A percentile compares a stretch with the other conserved stretches of the same genome.
Conservation (phyloP, 2,113 vertebrate genomes). For the Oncorhynchus kisutch region DNA sequence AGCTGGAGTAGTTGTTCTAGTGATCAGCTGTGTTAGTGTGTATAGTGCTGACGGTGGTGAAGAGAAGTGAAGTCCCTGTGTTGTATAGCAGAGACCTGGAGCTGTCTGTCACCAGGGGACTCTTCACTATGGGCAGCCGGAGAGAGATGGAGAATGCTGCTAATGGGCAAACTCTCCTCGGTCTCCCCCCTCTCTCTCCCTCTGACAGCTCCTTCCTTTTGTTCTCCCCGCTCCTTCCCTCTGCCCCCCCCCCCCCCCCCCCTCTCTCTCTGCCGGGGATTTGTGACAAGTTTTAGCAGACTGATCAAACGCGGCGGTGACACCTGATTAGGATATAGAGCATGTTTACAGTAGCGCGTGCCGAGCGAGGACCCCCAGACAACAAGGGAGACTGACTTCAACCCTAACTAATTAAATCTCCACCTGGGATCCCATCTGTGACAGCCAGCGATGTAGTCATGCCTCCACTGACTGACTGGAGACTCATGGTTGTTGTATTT, state of each 20-base stretch:
- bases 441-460: slow-evolving; percentile 66
- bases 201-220: slow-evolving; percentile 88
- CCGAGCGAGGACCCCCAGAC: slow-evolving; percentile 77
- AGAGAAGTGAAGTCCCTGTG: slow-evolving; percentile 54
- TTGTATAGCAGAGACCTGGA: slow-evolving; percentile 73
- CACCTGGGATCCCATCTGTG: slow-evolving; percentile 84
- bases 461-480: slow-evolving; percentile 50
- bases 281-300: slow-evolving; percentile 87
- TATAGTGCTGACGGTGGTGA: slow-evolving; percentile 62
- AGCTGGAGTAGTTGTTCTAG: slow-evolving; percentile 16
- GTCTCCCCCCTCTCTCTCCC: slow-evolving; percentile 77
- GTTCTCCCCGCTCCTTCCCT: slow-evolving; percentile 71
- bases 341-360: slow-evolving; percentile 90
- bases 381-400: slow-evolving; percentile 82
- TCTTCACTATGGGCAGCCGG: slow-evolving; percentile 70
- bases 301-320: slow-evolving; percentile 93
- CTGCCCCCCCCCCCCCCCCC: slow-evolving; percentile 74
- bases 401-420: slow-evolving; percentile 94
- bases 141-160: slow-evolving; percentile 70
- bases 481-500: slow-evolving; percentile 68
- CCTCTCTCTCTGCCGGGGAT: slow-evolving; percentile 80
- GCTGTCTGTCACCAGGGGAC: slow-evolving; percentile 63
- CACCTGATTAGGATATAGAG: slow-evolving; percentile 90
- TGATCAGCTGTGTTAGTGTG: slow-evolving; percentile 49
- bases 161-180: slow-evolving; percentile 86